phyloP scores from a whole-genome alignment of 2,888 invertebrate species.

The Metopia argyrocephala region DNA sequence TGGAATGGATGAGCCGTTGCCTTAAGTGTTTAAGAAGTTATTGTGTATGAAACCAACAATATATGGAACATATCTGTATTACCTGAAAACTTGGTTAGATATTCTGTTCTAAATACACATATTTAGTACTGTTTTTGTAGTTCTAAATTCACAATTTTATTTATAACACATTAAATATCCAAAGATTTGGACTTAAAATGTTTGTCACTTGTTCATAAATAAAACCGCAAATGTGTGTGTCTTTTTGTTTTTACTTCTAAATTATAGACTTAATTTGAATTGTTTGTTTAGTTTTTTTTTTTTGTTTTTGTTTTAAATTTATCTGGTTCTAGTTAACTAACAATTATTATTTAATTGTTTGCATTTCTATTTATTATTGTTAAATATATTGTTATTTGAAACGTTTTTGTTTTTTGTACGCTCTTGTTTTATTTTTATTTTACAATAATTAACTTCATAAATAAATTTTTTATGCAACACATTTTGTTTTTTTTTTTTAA shows the following conservation, averaged over 20 bases:
- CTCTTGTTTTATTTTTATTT: background rate
- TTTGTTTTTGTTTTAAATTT: too few relatives aligned
- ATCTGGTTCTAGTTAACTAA: constrained; percentile 5
- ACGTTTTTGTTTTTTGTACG: background rate
- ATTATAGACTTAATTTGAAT: background rate
- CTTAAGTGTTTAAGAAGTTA: too few relatives aligned
- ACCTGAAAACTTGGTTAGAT: too few relatives aligned
- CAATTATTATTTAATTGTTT: constrained; percentile 14
- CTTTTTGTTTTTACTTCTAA: background rate
- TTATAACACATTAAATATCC: too few relatives aligned
- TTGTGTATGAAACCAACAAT: too few relatives aligned
- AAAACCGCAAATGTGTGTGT: background rate
- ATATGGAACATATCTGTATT: too few relatives aligned
- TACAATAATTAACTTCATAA: background rate
- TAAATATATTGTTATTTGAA: background rate
- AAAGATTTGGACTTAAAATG: too few relatives aligned
- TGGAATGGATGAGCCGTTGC: too few relatives aligned
- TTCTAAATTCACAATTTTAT: background rate
- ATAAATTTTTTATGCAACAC: constrained; percentile 14
- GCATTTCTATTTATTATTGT: too few relatives aligned
- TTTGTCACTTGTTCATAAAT: background rate
- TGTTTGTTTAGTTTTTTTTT: background rate
- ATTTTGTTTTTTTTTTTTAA: background rate
- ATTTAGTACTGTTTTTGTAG: too few relatives aligned
- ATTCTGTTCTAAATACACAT: too few relatives aligned